These are phyloP conservation scores for Chloroceryle amazona DNA, from an alignment of 2,797 vertebrate genomes.

Conservation along the genomic window DNA sequence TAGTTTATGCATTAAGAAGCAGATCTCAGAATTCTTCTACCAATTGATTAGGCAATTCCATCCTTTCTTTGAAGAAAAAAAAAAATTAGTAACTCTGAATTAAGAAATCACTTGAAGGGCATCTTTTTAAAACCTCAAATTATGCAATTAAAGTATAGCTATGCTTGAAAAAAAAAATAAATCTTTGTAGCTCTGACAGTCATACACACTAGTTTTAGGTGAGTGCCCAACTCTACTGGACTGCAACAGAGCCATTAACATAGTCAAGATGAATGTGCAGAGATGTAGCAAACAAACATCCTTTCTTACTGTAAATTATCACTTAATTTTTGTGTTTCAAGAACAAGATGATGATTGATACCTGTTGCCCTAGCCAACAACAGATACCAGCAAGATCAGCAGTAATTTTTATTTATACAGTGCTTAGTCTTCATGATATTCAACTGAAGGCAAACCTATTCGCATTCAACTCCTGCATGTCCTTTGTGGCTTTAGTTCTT, in stretches of 20 bases:
- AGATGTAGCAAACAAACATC: background rate
- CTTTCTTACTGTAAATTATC: background rate
- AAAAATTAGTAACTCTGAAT: background rate
- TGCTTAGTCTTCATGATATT: background rate
- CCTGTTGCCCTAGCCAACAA: too few species aligned
- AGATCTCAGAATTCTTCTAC: background rate
- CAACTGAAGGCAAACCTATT: background rate
- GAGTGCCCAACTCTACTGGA: background rate
- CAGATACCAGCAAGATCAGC: background rate
- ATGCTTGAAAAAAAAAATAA: background rate
- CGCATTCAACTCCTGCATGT: background rate
- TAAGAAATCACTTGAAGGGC: background rate
- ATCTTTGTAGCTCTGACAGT: background rate
- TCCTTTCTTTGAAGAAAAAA: background rate
- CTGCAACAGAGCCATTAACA: background rate
- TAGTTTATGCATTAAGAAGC: background rate
- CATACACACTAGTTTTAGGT: background rate
- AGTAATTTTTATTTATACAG: background rate
- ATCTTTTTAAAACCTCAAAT: background rate
- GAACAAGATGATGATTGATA: background rate
- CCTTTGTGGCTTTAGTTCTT: background rate
- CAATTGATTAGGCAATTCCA: background rate
- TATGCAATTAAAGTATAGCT: background rate
- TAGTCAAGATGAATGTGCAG: accelerated
- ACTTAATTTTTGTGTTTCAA: background rate